Conservation (phyloP, 2,113 vertebrate genomes). For the Geococcyx californianus region DNA sequence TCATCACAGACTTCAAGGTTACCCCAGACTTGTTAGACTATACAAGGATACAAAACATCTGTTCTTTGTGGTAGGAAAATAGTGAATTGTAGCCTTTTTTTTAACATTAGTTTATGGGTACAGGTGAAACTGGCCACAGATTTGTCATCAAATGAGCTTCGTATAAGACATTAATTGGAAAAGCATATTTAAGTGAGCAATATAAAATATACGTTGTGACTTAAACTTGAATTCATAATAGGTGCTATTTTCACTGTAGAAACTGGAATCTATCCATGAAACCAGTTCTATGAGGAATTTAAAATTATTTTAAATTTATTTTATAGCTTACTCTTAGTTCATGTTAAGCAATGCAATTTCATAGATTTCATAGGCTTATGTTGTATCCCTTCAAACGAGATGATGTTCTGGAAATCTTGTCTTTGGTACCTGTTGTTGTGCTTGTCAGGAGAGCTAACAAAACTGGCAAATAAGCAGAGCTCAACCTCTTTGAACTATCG, state of each 20-base stretch:
- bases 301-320: slow-evolving; percentile 13
- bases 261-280: neutral
- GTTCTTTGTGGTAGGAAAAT: neutral
- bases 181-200: neutral
- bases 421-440: neutral
- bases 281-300: neutral
- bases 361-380: neutral
- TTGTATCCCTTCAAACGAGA: neutral
- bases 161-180: neutral
- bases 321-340: neutral
- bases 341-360: neutral
- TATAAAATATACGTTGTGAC: neutral
- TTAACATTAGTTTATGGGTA: neutral
- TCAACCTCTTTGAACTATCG: neutral
- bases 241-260: neutral
- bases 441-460: neutral
- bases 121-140: neutral
- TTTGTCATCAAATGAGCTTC: neutral
- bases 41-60: neutral
- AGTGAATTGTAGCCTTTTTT: neutral
- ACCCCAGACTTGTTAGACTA: neutral
- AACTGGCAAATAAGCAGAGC: neutral
- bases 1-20: neutral
- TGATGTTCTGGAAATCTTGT: neutral
- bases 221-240: neutral